phyloP scores from a whole-genome alignment of 1,140 invertebrate species.

The Brachionus rubens region DNA sequence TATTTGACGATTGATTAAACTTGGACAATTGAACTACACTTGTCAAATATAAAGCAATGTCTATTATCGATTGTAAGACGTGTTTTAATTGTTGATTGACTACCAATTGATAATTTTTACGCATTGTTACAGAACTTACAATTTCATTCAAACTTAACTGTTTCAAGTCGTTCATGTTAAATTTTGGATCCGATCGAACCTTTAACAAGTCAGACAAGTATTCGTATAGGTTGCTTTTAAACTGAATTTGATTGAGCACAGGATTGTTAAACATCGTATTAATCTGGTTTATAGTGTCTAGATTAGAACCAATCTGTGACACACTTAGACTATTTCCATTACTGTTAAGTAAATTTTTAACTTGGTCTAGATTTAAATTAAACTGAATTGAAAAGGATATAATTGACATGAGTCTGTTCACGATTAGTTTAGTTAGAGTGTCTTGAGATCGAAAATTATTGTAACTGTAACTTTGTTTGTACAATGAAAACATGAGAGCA shows the following conservation, averaged over 20 bases:
- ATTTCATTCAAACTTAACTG: constrained; percentile 21
- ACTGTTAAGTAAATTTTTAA: background rate
- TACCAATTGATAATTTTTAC: background rate
- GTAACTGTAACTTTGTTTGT: background rate
- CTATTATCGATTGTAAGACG: constrained; percentile 16
- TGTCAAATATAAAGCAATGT: constrained; percentile 28
- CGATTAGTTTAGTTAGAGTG: background rate
- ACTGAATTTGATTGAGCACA: background rate
- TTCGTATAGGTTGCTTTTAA: background rate
- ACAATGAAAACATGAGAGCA: background rate
- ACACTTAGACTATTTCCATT: background rate
- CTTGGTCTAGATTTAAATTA: background rate
- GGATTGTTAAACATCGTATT: background rate
- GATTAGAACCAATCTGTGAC: background rate
- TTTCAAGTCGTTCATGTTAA: background rate
- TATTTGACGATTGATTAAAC: background rate
- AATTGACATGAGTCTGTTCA: background rate
- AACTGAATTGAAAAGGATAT: constrained; percentile 14
- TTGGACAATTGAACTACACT: constrained; percentile 10
- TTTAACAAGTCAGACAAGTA: constrained; percentile 9
- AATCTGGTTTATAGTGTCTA: background rate
- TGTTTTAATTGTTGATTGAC: constrained; percentile 36
- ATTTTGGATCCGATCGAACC: background rate
- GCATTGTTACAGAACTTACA: background rate
- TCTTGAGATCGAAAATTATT: constrained; percentile 1